A percentile compares a stretch with the other conserved stretches of the same genome.
These are phyloP conservation scores for Myotis myotis DNA, from an alignment of 2,797 vertebrate genomes.

Conservation along the genomic window DNA sequence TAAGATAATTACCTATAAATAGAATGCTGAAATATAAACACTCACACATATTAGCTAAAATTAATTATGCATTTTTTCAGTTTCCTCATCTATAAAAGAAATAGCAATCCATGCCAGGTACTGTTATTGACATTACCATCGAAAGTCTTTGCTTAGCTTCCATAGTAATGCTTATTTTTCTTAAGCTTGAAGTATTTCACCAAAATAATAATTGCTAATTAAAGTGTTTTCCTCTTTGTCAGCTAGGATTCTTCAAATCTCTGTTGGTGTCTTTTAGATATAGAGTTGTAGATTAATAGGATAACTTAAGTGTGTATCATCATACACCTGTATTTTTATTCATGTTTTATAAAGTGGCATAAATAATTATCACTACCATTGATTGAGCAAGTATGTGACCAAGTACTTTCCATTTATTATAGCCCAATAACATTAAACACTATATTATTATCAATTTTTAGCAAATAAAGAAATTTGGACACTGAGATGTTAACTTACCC, in stretches of 20 bases:
- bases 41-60: not conserved
- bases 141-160: not conserved
- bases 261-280: not conserved
- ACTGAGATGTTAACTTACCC: not conserved
- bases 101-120: not conserved
- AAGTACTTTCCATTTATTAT: not conserved
- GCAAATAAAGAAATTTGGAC: not conserved
- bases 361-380: not conserved
- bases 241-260: not conserved
- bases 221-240: not conserved
- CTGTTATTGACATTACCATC: not conserved
- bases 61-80: not conserved
- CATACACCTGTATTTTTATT: not conserved
- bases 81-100: not conserved
- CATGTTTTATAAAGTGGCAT: not conserved
- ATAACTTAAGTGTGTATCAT: not conserved
- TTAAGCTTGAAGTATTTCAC: not conserved
- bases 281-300: not conserved
- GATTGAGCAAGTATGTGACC: not conserved
- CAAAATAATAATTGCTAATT: not conserved
- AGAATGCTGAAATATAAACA: not conserved
- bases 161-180: not conserved
- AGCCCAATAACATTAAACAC: not conserved
- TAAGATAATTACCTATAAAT: not conserved
- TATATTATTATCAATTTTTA: not conserved